Conservation (phyloP, 1,140 invertebrate species). For the Hylaeus anthracinus region DNA sequence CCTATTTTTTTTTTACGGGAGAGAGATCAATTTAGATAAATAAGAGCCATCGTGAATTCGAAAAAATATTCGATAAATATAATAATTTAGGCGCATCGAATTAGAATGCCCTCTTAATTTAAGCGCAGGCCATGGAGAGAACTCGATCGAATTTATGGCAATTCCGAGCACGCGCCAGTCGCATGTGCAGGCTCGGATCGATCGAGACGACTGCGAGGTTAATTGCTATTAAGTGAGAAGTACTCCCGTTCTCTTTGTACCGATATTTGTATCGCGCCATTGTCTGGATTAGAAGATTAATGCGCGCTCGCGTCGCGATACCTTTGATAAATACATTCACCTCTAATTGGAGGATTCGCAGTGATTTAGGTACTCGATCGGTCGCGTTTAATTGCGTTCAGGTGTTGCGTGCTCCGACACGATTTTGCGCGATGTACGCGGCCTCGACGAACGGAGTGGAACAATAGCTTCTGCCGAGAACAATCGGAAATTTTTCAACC, state of each 20-base stretch:
- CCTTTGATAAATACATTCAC: slow-evolving; percentile 43
- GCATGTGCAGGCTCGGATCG: slow-evolving; percentile 3
- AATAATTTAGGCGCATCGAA: too few relatives aligned
- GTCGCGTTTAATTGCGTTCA: slow-evolving; percentile 36
- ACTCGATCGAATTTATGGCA: not conserved
- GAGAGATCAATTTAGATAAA: too few relatives aligned
- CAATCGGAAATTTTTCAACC: not conserved
- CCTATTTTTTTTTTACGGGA: too few relatives aligned
- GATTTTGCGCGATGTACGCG: not conserved
- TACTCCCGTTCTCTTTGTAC: slow-evolving; percentile 13
- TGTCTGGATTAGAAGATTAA: slow-evolving; percentile 47
- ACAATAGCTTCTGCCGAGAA: not conserved
- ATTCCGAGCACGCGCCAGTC: not conserved
- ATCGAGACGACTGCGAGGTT: slow-evolving; percentile 11
- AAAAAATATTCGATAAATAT: too few relatives aligned
- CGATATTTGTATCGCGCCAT: slow-evolving; percentile 38
- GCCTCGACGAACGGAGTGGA: not conserved
- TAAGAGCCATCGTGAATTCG: too few relatives aligned
- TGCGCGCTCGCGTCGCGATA: slow-evolving; percentile 8
- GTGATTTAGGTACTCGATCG: slow-evolving; percentile 43
- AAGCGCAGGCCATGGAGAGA: not conserved
- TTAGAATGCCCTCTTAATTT: not conserved
- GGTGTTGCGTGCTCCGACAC: slow-evolving; percentile 9
- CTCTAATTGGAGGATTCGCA: slow-evolving; percentile 38
- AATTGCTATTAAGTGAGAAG: slow-evolving; percentile 42